phyloP scores from a whole-genome alignment of 2,113 vertebrate species.

The Coryphaenoides rupestris region DNA sequence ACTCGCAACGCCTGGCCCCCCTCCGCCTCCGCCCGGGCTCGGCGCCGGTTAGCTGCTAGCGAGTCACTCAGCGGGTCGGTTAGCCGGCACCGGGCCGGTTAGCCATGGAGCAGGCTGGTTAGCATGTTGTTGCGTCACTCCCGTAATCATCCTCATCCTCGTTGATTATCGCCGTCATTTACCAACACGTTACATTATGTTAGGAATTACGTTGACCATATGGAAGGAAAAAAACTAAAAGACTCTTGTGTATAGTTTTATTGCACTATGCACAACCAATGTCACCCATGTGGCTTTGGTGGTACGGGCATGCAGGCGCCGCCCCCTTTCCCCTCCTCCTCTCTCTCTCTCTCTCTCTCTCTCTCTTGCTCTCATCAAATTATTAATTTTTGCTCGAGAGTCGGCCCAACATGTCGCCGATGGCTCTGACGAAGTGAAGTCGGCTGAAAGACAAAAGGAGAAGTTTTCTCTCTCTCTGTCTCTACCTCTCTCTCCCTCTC shows the following conservation, averaged over 20 bases:
- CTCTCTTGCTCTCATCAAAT: constrained; percentile 43
- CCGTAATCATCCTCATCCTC: constrained; percentile 69
- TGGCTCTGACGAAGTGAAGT: constrained; percentile 37
- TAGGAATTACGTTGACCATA: constrained; percentile 56
- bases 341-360: too few species aligned
- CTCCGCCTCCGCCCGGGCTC: background rate
- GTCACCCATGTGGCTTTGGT: constrained; percentile 31
- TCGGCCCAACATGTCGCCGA: constrained; percentile 27
- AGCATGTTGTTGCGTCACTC: constrained; percentile 60
- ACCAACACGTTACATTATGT: constrained; percentile 77
- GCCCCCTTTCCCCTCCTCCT: constrained; percentile 31
- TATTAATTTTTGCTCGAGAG: constrained; percentile 60
- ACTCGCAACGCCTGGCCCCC: too few species aligned
- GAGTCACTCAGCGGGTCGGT: constrained; percentile 68
- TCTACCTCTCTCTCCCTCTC: too few species aligned
- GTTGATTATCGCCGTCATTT: constrained; percentile 71
- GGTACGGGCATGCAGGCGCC: constrained; percentile 62
- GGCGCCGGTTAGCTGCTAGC: too few species aligned
- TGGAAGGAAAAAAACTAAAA: constrained; percentile 11
- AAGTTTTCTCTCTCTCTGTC: constrained; percentile 2
- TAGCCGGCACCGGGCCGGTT: constrained; percentile 55
- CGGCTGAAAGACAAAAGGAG: constrained; percentile 22
- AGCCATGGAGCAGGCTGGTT: too few species aligned
- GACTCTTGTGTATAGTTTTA: constrained; percentile 50
- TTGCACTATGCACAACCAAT: constrained; percentile 44